Percentiles rank a stretch among this genome's conserved stretches.
These are phyloP conservation scores for Dolichomitus sp. DNA, from an alignment of 2,888 invertebrate species.

Conservation along the genomic window DNA sequence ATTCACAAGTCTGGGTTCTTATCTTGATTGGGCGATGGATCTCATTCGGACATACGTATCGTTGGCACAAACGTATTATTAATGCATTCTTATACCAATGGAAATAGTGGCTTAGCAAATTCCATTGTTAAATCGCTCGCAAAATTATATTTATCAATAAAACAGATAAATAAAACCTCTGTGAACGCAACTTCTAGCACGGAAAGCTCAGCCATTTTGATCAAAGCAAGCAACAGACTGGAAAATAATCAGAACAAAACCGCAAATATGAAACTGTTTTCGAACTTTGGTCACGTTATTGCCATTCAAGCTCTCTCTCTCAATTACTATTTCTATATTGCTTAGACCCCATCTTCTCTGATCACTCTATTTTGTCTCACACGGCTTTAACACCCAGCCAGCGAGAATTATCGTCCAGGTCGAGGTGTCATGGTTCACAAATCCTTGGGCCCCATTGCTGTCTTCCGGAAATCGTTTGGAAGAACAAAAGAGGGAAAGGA, in stretches of 20 bases:
- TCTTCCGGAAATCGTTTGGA: not conserved
- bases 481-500: conserved; percentile 14
- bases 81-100: not conserved
- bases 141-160: not conserved
- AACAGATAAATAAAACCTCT: not conserved
- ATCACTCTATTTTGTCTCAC: conserved; percentile 49
- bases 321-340: not conserved
- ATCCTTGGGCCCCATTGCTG: conserved; percentile 47
- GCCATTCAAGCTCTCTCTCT: not conserved
- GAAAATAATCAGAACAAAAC: not conserved
- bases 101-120: not conserved
- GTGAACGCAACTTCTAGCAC: not conserved
- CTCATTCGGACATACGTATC: not conserved
- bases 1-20: not conserved
- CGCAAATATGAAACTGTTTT: not conserved
- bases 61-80: not conserved
- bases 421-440: conserved; percentile 65
- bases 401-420: conserved; percentile 69
- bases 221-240: not conserved
- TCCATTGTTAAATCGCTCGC: not conserved
- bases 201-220: not conserved
- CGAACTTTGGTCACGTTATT: not conserved
- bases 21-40: not conserved
- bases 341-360: not conserved
- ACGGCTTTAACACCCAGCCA: conserved; percentile 53